phyloP scores from a whole-genome alignment of 2,888 invertebrate genomes.

The Anorthoa munda region DNA sequence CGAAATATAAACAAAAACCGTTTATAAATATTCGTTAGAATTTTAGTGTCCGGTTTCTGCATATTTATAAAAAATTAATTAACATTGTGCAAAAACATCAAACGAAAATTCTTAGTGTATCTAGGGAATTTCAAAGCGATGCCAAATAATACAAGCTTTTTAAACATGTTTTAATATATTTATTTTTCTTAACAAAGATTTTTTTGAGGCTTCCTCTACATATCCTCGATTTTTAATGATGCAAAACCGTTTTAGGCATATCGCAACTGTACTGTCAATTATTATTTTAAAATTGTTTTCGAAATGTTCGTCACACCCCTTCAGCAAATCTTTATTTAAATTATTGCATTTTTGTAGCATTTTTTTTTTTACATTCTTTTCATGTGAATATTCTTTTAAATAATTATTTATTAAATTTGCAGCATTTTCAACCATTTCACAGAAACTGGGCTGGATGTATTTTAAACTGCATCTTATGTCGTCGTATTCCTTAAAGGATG shows the following conservation, averaged over 20 bases:
- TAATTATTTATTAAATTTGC: no score
- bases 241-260: constrained; percentile 7
- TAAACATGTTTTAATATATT: background rate
- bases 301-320: background rate
- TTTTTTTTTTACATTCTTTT: background rate
- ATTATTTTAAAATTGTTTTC: background rate
- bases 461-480: background rate
- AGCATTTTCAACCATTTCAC: no score
- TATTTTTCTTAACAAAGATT: background rate
- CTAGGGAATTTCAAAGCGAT: background rate
- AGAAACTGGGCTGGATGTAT: no score
- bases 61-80: no score
- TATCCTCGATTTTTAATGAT: background rate
- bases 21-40: no score
- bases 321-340: background rate
- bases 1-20: background rate
- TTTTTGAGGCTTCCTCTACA: constrained; percentile 9
- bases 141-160: background rate
- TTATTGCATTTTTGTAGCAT: background rate
- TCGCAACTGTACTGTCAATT: background rate
- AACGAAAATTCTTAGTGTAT: background rate
- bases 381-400: background rate
- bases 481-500: constrained; percentile 2
- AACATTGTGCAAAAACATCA: background rate
- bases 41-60: no score